Conservation (phyloP, 2,888 invertebrate species). For the Andrena chrysosceles region DNA sequence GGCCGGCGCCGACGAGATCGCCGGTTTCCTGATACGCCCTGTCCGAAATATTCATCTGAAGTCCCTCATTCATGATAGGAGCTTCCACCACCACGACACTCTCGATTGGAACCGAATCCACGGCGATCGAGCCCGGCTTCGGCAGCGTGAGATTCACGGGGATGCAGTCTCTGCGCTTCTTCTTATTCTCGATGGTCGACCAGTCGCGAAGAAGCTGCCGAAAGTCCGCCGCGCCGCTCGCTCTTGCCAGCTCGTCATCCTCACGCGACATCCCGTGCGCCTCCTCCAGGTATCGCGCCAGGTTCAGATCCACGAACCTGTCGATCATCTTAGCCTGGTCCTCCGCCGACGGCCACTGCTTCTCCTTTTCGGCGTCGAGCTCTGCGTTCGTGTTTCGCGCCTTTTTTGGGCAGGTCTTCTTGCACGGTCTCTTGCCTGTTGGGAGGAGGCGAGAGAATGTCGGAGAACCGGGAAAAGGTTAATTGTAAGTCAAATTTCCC, state of each 20-base stretch:
- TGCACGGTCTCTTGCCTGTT: conserved; percentile 72
- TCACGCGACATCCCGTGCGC: conserved; percentile 37
- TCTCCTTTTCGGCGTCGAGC: neutral
- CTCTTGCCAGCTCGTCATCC: conserved; percentile 18
- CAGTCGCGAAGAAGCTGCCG: conserved; percentile 72
- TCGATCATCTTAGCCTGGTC: conserved; percentile 67
- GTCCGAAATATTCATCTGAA: conserved; percentile 76
- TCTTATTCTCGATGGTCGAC: conserved; percentile 56
- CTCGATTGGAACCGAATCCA: conserved; percentile 67
- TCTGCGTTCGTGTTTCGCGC: conserved; percentile 39
- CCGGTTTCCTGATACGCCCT: conserved; percentile 75
- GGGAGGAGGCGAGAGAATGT: neutral
- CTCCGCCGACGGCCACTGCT: conserved; percentile 9
- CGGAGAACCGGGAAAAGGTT: neutral
- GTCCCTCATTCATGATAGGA: conserved; percentile 68
- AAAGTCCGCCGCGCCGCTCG: conserved; percentile 60
- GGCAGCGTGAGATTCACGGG: conserved; percentile 62
- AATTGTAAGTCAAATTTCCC: no score
- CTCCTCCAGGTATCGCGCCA: conserved; percentile 69
- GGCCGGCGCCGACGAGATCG: conserved; percentile 68
- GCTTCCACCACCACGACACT: conserved; percentile 71
- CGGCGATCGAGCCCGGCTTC: conserved; percentile 76
- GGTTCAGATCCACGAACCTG: conserved; percentile 71
- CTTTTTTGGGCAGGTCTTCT: conserved; percentile 69
- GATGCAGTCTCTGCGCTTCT: conserved; percentile 41